A percentile compares a stretch with the other conserved stretches of the same genome.
Evolutionary conservation across 2,888 invertebrate species (phyloP).

Genomic region (Cepaea hortensis): DNA sequence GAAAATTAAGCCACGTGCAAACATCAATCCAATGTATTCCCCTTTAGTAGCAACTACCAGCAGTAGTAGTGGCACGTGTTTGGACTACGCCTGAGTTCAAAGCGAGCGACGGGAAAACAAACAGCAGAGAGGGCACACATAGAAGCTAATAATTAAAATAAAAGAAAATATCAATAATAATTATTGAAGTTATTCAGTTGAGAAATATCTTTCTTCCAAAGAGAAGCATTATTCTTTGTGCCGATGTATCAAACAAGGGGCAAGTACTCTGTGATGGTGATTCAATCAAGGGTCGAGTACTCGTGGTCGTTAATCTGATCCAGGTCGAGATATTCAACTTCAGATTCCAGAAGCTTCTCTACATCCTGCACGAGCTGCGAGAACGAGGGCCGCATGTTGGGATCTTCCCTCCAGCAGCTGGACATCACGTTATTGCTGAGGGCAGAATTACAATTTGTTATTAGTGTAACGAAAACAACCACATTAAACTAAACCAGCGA

Average conservation of each 20-base stretch:
- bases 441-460: neutral
- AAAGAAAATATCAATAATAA: too few species aligned
- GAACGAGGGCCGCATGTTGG: conserved; percentile 13
- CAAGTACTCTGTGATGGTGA: too few species aligned
- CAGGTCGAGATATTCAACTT: conserved; percentile 34
- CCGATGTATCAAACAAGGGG: neutral
- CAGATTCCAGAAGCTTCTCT: conserved; percentile 27
- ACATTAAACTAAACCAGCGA: neutral
- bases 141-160: too few species aligned
- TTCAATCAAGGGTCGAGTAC: conserved; percentile 26
- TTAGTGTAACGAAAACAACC: neutral
- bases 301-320: conserved; percentile 40
- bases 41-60: too few species aligned
- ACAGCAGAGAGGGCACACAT: too few species aligned
- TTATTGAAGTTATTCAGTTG: too few species aligned
- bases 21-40: too few species aligned
- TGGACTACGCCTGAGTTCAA: too few species aligned
- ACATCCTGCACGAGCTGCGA: neutral
- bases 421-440: conserved; percentile 7
- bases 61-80: too few species aligned
- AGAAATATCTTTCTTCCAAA: too few species aligned
- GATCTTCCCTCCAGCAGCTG: conserved; percentile 22
- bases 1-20: too few species aligned
- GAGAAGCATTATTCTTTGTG: neutral
- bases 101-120: too few species aligned